A percentile compares a stretch with the other conserved stretches of the same genome.
Conservation (phyloP, 2,888 invertebrate genomes). For the Dorcus hopei region DNA sequence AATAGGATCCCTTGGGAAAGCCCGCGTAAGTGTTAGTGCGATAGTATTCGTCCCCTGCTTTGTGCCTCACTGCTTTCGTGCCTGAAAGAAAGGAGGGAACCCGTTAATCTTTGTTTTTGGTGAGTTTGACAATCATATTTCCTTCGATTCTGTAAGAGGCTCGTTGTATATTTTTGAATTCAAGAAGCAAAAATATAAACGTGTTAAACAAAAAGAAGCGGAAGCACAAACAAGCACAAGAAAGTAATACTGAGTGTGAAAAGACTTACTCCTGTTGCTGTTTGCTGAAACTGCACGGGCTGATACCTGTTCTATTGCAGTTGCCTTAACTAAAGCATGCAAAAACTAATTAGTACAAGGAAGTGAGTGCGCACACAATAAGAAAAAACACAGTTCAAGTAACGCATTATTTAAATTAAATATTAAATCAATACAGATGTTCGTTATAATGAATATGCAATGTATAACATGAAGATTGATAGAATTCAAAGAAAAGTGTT, state of each 20-base stretch:
- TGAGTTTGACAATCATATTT: not conserved
- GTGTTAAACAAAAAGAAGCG: slow-evolving; percentile 11
- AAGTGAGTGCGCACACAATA: too few relatives aligned
- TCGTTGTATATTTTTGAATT: too few relatives aligned
- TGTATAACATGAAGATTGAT: not conserved
- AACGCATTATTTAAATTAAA: too few relatives aligned
- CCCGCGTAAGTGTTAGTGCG: slow-evolving; percentile 45
- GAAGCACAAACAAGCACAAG: slow-evolving; percentile 11
- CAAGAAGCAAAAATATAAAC: not conserved
- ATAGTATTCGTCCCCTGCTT: slow-evolving; percentile 28
- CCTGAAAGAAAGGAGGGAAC: slow-evolving; percentile 31
- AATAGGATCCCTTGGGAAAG: slow-evolving; percentile 46
- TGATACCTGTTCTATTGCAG: slow-evolving; percentile 17
- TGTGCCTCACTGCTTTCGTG: slow-evolving; percentile 14
- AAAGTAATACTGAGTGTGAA: slow-evolving; percentile 2
- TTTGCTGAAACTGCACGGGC: slow-evolving; percentile 22
- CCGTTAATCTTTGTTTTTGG: slow-evolving; percentile 11
- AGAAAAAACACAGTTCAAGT: too few relatives aligned
- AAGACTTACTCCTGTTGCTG: slow-evolving; percentile 26
- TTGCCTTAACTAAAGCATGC: slow-evolving; percentile 8
- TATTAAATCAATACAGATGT: too few relatives aligned
- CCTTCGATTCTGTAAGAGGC: not conserved
- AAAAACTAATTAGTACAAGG: not conserved
- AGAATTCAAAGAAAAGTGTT: not conserved
- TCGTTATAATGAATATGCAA: not conserved